These are phyloP conservation scores for Corvus moneduloides DNA, from an alignment of 2,113 vertebrate genomes.

Conservation along the genomic window DNA sequence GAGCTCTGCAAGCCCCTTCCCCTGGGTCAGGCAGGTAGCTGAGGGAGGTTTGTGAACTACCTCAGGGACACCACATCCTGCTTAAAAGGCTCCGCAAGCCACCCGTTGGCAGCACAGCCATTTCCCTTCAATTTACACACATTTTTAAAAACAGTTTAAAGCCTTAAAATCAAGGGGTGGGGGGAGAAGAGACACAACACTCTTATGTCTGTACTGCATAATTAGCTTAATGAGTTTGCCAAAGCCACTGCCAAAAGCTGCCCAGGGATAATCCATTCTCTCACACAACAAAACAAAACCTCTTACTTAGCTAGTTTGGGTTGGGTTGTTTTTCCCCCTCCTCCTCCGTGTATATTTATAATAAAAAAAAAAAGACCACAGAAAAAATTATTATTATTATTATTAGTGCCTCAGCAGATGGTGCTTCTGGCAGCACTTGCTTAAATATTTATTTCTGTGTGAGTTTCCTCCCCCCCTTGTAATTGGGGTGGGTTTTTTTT, in stretches of 20 bases:
- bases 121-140: constrained; percentile 58
- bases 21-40: constrained; percentile 27
- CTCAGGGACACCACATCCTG: constrained; percentile 52
- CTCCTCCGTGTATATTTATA: background rate
- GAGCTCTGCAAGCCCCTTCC: background rate
- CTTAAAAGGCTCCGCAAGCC: constrained; percentile 7
- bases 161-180: constrained; percentile 66
- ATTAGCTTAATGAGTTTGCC: constrained; percentile 85
- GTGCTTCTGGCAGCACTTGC: constrained; percentile 86
- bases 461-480: constrained; percentile 75
- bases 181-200: constrained; percentile 40
- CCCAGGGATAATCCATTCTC: constrained; percentile 81
- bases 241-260: constrained; percentile 82
- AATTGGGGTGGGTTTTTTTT: constrained; percentile 81
- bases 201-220: constrained; percentile 77
- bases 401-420: constrained; percentile 85
- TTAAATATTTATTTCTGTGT: constrained; percentile 91
- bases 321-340: background rate
- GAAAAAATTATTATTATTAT: constrained; percentile 55
- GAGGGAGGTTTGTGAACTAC: background rate
- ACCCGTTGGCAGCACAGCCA: constrained; percentile 30
- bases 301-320: constrained; percentile 78
- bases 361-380: constrained; percentile 56
- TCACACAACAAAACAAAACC: constrained; percentile 71
- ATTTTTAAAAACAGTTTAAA: constrained; percentile 56